These are phyloP conservation scores for Drosophila bipectinata DNA, from an alignment of 1,140 invertebrate genomes.

Conservation along the genomic window DNA sequence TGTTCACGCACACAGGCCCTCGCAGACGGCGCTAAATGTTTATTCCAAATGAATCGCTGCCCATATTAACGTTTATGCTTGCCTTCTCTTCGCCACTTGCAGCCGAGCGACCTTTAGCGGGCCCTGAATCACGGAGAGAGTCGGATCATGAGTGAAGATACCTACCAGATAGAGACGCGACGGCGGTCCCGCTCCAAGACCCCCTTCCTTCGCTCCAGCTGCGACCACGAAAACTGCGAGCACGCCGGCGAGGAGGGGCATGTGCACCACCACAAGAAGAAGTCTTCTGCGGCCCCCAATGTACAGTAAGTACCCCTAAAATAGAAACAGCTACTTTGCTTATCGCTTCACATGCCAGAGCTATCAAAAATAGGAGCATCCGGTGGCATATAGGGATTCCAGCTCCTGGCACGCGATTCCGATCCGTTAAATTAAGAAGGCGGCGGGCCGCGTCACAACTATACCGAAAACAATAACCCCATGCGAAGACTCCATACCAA, in stretches of 20 bases:
- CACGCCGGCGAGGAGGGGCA: slow-evolving; percentile 85
- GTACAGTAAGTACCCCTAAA: slow-evolving; percentile 84
- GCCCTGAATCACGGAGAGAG: slow-evolving; percentile 24
- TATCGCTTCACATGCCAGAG: neutral
- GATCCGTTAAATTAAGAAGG: slow-evolving; percentile 6
- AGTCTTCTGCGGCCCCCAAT: slow-evolving; percentile 82
- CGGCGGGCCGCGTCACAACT: slow-evolving; percentile 8
- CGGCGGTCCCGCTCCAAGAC: slow-evolving; percentile 87
- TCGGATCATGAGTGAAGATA: slow-evolving; percentile 63
- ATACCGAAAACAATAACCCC: slow-evolving; percentile 24
- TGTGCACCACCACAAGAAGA: slow-evolving; percentile 82
- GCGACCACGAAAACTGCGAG: slow-evolving; percentile 85
- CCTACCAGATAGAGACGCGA: slow-evolving; percentile 82
- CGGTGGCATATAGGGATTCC: neutral
- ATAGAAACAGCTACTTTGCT: slow-evolving; percentile 1
- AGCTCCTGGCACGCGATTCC: slow-evolving; percentile 1
- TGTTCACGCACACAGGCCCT: slow-evolving; percentile 10
- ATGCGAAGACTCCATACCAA: neutral
- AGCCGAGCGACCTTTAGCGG: slow-evolving; percentile 27
- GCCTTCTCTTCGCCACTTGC: slow-evolving; percentile 20
- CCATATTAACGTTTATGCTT: slow-evolving; percentile 38
- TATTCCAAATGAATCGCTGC: slow-evolving; percentile 10
- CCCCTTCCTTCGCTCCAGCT: slow-evolving; percentile 86
- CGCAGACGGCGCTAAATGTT: slow-evolving; percentile 16
- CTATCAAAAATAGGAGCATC: neutral